Percentiles rank a stretch among this genome's conserved stretches.
These are phyloP conservation scores for Parotocinclus haroldoi DNA, from an alignment of 2,797 vertebrate species.

Conservation along the genomic window DNA sequence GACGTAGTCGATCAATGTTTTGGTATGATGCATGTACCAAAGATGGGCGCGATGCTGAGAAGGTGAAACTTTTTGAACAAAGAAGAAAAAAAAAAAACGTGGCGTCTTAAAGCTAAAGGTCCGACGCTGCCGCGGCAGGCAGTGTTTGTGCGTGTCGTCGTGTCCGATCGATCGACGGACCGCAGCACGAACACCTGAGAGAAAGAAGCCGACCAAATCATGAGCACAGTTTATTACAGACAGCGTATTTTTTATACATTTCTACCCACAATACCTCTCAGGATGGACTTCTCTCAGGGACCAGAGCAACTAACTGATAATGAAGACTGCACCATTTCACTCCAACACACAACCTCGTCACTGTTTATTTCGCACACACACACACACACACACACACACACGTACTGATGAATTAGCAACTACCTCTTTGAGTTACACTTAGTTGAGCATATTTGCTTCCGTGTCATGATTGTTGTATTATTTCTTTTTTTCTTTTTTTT, in stretches of 20 bases:
- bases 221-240: conserved; percentile 80
- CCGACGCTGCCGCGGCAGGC: conserved; percentile 51
- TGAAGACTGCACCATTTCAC: conserved; percentile 80
- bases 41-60: conserved; percentile 67
- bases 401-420: conserved; percentile 84
- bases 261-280: conserved; percentile 89
- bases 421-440: conserved; percentile 90
- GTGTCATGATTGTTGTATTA: conserved; percentile 25
- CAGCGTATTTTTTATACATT: conserved; percentile 75
- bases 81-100: too few species aligned
- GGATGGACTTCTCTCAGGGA: conserved; percentile 99
- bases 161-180: conserved; percentile 53
- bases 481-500: conserved; percentile 60
- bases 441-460: conserved; percentile 63
- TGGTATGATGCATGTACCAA: conserved; percentile 61
- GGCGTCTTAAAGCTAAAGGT: too few species aligned
- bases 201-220: conserved; percentile 61
- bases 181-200: conserved; percentile 49
- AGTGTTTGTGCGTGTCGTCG: conserved; percentile 52
- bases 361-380: conserved; percentile 66
- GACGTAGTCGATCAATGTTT: conserved; percentile 57
- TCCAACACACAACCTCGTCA: conserved; percentile 73
- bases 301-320: conserved; percentile 80
- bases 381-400: conserved; percentile 69
- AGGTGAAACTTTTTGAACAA: conserved; percentile 54